Conservation (phyloP, 1,140 invertebrate species). For the Plectus sambesii region DNA sequence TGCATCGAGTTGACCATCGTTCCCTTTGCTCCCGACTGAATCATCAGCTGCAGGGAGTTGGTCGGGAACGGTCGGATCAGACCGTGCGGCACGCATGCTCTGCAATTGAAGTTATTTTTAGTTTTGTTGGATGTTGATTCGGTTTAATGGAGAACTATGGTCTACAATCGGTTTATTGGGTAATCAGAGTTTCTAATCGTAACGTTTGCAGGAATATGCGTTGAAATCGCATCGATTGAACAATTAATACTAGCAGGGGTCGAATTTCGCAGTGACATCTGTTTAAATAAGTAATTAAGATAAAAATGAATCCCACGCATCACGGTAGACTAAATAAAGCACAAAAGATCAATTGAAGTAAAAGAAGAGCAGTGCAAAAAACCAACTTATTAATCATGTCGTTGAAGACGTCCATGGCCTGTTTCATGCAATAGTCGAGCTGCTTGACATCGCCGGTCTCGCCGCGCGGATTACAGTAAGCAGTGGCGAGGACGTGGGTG, state of each 20-base stretch:
- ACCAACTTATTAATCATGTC: constrained; percentile 72
- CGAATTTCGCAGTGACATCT: no score
- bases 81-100: constrained; percentile 63
- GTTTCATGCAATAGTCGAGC: constrained; percentile 77
- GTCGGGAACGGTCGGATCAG: constrained; percentile 73
- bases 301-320: no score
- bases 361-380: constrained; percentile 1
- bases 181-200: no score
- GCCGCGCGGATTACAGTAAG: constrained; percentile 52
- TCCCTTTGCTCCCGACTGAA: constrained; percentile 94
- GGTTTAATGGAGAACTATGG: no score
- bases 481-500: constrained; percentile 46
- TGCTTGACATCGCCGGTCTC: constrained; percentile 65
- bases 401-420: constrained; percentile 64
- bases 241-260: no score
- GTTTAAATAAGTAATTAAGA: no score
- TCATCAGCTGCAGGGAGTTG: constrained; percentile 95
- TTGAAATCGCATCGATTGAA: no score
- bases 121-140: no score
- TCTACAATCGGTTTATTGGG: no score
- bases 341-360: no score
- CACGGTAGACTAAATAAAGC: no score
- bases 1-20: constrained; percentile 61
- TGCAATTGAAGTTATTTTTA: constrained; percentile 33
- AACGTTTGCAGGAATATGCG: no score